phyloP scores from a whole-genome alignment of 2,113 vertebrate genomes.

The Mugil cephalus region DNA sequence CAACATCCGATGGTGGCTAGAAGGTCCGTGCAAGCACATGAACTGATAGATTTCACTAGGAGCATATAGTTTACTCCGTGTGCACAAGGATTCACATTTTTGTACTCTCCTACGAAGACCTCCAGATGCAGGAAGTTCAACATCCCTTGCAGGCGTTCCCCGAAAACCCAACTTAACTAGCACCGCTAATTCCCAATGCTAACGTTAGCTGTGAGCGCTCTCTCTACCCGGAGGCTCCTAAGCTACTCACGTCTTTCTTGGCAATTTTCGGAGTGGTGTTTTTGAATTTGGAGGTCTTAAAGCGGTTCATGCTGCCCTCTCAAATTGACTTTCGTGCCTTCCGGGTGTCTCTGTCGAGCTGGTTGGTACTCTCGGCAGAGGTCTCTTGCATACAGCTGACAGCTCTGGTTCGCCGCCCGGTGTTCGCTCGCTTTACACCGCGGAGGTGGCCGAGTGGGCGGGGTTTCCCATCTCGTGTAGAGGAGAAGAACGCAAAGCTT shows the following conservation, averaged over 20 bases:
- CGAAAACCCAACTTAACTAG: slow-evolving; percentile 51
- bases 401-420: slow-evolving; percentile 45
- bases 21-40: slow-evolving; percentile 42
- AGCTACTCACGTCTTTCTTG: slow-evolving; percentile 89
- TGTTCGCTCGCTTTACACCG: slow-evolving; percentile 35
- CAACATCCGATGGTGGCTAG: slow-evolving; percentile 23
- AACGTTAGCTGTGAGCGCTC: slow-evolving; percentile 25
- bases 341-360: slow-evolving; percentile 81
- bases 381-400: slow-evolving; percentile 65
- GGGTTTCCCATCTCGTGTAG: background rate
- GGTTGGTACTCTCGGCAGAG: slow-evolving; percentile 54
- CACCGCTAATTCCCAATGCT: slow-evolving; percentile 49
- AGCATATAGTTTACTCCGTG: background rate
- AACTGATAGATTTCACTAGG: background rate
- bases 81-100: background rate
- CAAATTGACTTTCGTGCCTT: slow-evolving; percentile 77
- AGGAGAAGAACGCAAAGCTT: too few species aligned
- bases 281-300: slow-evolving; percentile 93
- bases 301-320: slow-evolving; percentile 90
- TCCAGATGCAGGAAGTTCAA: slow-evolving; percentile 78
- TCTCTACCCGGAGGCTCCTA: background rate
- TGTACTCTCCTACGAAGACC: slow-evolving; percentile 23
- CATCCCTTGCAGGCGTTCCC: slow-evolving; percentile 70
- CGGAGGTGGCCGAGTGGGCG: slow-evolving; percentile 24
- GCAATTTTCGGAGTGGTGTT: slow-evolving; percentile 89